phyloP scores from a whole-genome alignment of 2,888 invertebrate genomes.

The Pseudanteris insignis region DNA sequence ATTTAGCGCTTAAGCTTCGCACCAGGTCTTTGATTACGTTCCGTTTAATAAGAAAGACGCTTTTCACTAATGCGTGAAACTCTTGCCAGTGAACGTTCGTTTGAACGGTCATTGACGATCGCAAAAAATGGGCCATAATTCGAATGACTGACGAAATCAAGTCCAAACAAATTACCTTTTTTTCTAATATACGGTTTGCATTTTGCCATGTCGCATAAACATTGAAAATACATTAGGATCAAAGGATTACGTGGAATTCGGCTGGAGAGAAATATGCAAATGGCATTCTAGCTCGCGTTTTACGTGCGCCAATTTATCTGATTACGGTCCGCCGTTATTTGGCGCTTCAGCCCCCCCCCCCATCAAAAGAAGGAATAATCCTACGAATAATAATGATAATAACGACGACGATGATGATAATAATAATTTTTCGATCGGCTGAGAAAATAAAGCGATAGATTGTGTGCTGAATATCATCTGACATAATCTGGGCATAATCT shows the following conservation, averaged over 20 bases:
- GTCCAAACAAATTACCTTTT: constrained; percentile 9
- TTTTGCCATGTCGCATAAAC: constrained; percentile 17
- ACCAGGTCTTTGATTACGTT: no score
- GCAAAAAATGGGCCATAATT: no score
- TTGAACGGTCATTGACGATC: no score
- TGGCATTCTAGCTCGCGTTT: constrained; percentile 23
- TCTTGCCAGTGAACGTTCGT: no score
- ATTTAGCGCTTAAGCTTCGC: no score
- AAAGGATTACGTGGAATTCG: constrained; percentile 27
- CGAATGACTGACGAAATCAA: background rate
- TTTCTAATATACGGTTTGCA: constrained; percentile 15
- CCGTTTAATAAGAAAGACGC: no score
- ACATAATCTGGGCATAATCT: no score
- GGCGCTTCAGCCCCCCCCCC: background rate
- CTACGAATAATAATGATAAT: background rate
- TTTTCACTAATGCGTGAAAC: no score
- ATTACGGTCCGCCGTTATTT: constrained; percentile 24
- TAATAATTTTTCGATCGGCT: no score
- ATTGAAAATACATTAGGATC: constrained; percentile 43
- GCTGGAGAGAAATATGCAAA: constrained; percentile 34
- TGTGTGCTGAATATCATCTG: no score
- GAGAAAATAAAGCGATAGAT: no score
- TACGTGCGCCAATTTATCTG: constrained; percentile 22
- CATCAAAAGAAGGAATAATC: constrained; percentile 2
- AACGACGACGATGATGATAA: no score